Conservation (phyloP, 2,797 vertebrate genomes). For the Mormyrus proboscirostris region DNA sequence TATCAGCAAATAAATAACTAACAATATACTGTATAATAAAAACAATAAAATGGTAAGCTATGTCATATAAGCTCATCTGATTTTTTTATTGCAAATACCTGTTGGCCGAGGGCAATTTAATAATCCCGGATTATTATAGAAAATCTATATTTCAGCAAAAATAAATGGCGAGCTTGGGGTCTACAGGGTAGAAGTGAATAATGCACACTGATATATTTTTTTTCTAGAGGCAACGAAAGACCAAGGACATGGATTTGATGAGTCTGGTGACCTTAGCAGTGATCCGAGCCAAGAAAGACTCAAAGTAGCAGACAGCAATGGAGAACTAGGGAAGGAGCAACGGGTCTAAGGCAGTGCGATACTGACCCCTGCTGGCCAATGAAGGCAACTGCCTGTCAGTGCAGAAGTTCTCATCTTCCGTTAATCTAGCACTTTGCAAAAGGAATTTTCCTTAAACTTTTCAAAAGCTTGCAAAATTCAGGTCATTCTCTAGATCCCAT, state of each 20-base stretch:
- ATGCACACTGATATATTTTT: slow-evolving; percentile 35
- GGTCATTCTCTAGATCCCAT: neutral
- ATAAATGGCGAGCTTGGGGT: slow-evolving; percentile 24
- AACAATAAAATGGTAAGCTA: slow-evolving; percentile 2
- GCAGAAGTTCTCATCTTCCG: neutral
- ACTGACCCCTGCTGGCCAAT: slow-evolving; percentile 18
- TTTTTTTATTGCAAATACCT: slow-evolving; percentile 28
- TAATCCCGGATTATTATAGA: slow-evolving; percentile 25
- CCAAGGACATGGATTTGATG: slow-evolving; percentile 22
- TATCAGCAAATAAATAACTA: slow-evolving; percentile 6
- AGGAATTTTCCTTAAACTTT: neutral
- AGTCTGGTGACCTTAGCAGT: slow-evolving; percentile 9
- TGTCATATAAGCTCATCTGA: slow-evolving; percentile 17
- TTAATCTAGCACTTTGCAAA: neutral
- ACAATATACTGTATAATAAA: neutral
- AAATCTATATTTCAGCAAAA: slow-evolving; percentile 35
- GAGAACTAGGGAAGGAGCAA: neutral
- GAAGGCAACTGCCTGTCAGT: neutral
- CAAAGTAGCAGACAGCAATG: neutral
- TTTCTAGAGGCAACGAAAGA: slow-evolving; percentile 23
- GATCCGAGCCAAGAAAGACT: neutral
- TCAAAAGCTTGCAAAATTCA: neutral
- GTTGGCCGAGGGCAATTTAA: slow-evolving; percentile 25
- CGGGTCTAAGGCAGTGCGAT: neutral
- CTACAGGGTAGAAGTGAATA: slow-evolving; percentile 41